phyloP scores from a whole-genome alignment of 2,888 invertebrate species.

The Stenoptilia bipunctidactyla region DNA sequence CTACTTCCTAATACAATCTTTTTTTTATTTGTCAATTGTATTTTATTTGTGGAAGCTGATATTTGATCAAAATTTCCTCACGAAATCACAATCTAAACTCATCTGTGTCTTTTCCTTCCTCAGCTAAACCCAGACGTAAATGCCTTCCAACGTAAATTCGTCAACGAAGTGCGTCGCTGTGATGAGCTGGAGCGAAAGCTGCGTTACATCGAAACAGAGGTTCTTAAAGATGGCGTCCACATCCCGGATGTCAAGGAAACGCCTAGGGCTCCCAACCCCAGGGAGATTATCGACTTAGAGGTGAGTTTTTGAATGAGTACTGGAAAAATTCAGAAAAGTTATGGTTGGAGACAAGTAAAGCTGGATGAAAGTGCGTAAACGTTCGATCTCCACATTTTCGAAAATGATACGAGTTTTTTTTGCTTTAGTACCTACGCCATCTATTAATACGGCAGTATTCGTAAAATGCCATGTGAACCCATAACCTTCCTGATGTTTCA shows the following conservation, averaged over 20 bases:
- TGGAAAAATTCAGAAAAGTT: not conserved
- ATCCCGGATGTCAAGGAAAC: constrained; percentile 82
- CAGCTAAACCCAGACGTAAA: constrained; percentile 89
- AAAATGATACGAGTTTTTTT: too few relatives aligned
- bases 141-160: constrained; percentile 92
- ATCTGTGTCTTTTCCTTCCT: constrained; percentile 19
- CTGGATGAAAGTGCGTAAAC: constrained; percentile 93
- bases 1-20: too few relatives aligned
- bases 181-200: constrained; percentile 93
- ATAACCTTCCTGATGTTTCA: too few relatives aligned
- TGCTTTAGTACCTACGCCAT: too few relatives aligned
- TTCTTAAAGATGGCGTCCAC: constrained; percentile 85
- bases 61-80: too few relatives aligned
- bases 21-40: too few relatives aligned
- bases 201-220: constrained; percentile 88
- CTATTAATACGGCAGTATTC: too few relatives aligned
- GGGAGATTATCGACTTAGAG: constrained; percentile 92
- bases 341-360: constrained; percentile 46
- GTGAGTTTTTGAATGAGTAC: constrained; percentile 61
- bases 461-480: too few relatives aligned
- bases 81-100: too few relatives aligned
- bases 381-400: too few relatives aligned
- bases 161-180: constrained; percentile 89
- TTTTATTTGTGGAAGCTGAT: too few relatives aligned
- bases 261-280: constrained; percentile 83